These are phyloP conservation scores for Nemotelus nigrinus DNA, from an alignment of 2,888 invertebrate species.

Conservation along the genomic window DNA sequence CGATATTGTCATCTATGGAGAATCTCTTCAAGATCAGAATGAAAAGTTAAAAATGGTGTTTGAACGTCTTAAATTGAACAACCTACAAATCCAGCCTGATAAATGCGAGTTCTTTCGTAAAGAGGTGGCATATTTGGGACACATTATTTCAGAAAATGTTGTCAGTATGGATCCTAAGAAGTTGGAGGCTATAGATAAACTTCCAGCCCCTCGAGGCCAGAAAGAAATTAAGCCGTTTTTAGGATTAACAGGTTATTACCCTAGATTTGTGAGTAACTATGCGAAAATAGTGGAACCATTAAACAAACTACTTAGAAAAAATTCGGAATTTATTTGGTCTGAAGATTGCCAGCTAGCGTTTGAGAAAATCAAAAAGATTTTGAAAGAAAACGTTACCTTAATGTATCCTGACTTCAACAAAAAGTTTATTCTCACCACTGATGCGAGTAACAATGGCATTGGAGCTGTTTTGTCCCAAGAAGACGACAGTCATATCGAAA, in stretches of 20 bases:
- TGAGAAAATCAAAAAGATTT: too few species aligned
- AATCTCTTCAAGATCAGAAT: constrained; percentile 54
- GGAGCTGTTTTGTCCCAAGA: constrained; percentile 3
- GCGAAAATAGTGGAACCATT: too few species aligned
- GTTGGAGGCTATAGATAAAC: not conserved
- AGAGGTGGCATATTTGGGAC: not conserved
- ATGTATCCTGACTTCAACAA: too few species aligned
- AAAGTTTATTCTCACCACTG: too few species aligned
- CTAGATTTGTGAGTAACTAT: too few species aligned
- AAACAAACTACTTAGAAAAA: too few species aligned
- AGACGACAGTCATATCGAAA: not conserved
- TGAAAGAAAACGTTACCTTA: too few species aligned
- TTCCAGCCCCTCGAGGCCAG: not conserved
- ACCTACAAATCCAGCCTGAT: not conserved
- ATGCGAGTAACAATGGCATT: constrained; percentile 2
- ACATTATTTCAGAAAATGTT: not conserved
- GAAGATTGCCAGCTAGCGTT: too few species aligned
- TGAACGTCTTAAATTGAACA: not conserved
- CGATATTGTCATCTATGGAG: constrained; percentile 57
- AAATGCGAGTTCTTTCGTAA: not conserved
- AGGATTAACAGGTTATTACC: not conserved
- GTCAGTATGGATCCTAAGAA: constrained; percentile 4
- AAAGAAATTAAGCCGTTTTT: not conserved
- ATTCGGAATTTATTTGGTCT: too few species aligned
- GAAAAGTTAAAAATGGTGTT: constrained; percentile 48